Conservation (phyloP, 2,888 invertebrate species). For the Venustoraphidia nigricollis region DNA sequence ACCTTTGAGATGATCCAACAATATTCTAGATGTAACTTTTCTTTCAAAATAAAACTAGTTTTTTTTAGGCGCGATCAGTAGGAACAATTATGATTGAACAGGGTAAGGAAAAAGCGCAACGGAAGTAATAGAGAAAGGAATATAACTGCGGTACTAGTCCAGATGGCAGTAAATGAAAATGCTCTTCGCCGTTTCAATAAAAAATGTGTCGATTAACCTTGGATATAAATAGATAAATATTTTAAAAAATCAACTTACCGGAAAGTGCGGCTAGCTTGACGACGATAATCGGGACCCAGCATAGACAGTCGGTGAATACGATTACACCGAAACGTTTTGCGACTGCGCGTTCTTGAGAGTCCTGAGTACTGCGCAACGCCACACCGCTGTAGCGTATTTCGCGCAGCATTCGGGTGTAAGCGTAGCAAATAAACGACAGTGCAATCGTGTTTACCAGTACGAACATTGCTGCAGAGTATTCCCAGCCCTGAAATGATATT, state of each 20-base stretch:
- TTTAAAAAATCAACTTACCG: constrained; percentile 24
- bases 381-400: constrained; percentile 39
- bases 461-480: constrained; percentile 40
- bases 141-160: too few relatives aligned
- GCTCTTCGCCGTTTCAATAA: too few relatives aligned
- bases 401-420: constrained; percentile 39
- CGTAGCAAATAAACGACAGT: constrained; percentile 37
- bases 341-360: constrained; percentile 37
- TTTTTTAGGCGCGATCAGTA: too few relatives aligned
- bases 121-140: too few relatives aligned
- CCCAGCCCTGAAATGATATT: constrained; percentile 32
- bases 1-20: too few relatives aligned
- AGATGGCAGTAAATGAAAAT: too few relatives aligned
- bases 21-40: too few relatives aligned
- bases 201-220: too few relatives aligned
- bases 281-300: constrained; percentile 42
- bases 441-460: constrained; percentile 37
- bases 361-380: constrained; percentile 39
- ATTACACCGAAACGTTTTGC: constrained; percentile 42
- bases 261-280: constrained; percentile 38
- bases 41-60: too few relatives aligned
- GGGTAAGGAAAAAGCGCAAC: too few relatives aligned
- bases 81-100: too few relatives aligned
- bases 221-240: not conserved
- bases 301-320: constrained; percentile 40